Percentiles rank a stretch among this genome's conserved stretches.
Conservation (phyloP, 2,797 vertebrate genomes). For the Pelobates cultripes region DNA sequence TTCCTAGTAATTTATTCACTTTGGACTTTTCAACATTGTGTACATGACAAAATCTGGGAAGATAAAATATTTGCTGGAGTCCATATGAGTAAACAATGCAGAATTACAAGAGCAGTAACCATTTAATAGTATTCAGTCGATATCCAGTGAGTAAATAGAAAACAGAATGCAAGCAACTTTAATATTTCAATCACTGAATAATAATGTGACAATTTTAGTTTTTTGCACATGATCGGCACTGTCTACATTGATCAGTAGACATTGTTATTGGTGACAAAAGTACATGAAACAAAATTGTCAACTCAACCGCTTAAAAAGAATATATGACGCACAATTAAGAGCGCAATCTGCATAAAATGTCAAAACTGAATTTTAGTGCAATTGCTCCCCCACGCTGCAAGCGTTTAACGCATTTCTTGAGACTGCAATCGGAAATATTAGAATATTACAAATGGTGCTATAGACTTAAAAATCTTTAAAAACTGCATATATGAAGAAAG, state of each 20-base stretch:
- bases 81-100: constrained; percentile 53
- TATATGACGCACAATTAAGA: constrained; percentile 44
- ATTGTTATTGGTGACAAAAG: constrained; percentile 44
- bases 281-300: constrained; percentile 52
- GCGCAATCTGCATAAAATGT: constrained; percentile 46
- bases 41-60: constrained; percentile 53
- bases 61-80: constrained; percentile 55
- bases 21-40: constrained; percentile 45
- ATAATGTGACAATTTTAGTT: constrained; percentile 6
- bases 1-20: constrained; percentile 54
- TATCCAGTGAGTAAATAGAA: constrained; percentile 51
- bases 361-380: constrained; percentile 49
- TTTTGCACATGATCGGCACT: neutral
- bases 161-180: constrained; percentile 49
- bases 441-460: constrained; percentile 30
- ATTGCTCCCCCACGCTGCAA: constrained; percentile 50
- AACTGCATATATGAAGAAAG: neutral
- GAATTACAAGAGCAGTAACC: constrained; percentile 47
- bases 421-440: constrained; percentile 50
- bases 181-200: constrained; percentile 52
- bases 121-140: constrained; percentile 53
- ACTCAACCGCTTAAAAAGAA: constrained; percentile 50
- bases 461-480: constrained; percentile 27
- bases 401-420: constrained; percentile 46
- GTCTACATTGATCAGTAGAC: constrained; percentile 49